phyloP scores from a whole-genome alignment of 23 tunicate species.

The Ciona savignyi region DNA sequence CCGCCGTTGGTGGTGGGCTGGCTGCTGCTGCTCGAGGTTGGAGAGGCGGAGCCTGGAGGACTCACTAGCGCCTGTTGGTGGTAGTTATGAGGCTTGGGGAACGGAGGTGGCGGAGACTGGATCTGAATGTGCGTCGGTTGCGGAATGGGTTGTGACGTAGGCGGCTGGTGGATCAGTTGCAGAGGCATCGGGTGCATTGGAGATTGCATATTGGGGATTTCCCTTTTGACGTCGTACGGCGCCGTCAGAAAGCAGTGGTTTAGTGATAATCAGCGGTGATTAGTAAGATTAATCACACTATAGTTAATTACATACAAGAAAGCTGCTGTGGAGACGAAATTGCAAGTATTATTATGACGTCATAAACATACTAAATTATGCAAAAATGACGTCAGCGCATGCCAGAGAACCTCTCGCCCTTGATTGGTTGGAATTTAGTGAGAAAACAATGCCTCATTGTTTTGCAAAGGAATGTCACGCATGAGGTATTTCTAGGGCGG shows the following conservation, averaged over 20 bases:
- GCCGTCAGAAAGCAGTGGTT: neutral
- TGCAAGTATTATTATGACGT: neutral
- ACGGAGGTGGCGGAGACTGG: constrained; percentile 37
- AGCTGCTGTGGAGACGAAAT: neutral
- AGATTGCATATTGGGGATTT: neutral
- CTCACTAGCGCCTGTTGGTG: constrained; percentile 36
- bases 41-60: constrained; percentile 44
- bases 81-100: constrained; percentile 30
- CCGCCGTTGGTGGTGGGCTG: constrained; percentile 3
- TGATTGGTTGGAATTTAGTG: neutral
- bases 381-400: neutral
- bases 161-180: constrained; percentile 38
- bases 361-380: neutral
- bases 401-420: too few relatives aligned
- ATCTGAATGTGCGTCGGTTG: constrained; percentile 40
- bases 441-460: neutral
- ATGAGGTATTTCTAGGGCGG: neutral
- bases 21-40: constrained; percentile 40
- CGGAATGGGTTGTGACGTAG: constrained; percentile 13
- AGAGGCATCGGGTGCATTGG: constrained; percentile 45
- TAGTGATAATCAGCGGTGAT: neutral
- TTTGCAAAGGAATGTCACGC: neutral
- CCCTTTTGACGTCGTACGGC: neutral
- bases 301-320: neutral
- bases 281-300: neutral